phyloP scores from a whole-genome alignment of 1,140 invertebrate genomes.

The Listronotus bonariensis region DNA sequence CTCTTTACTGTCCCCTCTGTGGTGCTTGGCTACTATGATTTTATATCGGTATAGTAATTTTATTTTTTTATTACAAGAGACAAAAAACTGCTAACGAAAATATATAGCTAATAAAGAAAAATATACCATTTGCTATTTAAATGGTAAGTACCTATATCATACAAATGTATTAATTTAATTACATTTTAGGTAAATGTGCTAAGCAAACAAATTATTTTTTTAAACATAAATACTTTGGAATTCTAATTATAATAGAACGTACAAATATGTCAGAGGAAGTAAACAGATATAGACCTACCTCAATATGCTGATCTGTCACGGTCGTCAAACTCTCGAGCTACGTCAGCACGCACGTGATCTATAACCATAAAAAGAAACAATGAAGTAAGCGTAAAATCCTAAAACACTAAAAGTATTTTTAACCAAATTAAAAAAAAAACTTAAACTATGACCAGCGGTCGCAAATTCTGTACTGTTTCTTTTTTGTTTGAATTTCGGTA shows the following conservation, averaged over 20 bases:
- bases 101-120: too few relatives aligned
- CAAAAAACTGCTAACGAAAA: too few relatives aligned
- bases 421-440: slow-evolving; percentile 7
- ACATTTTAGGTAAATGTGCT: too few relatives aligned
- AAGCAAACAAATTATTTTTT: too few relatives aligned
- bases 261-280: not conserved
- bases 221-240: too few relatives aligned
- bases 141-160: too few relatives aligned
- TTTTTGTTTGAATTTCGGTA: slow-evolving; percentile 31
- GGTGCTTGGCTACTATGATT: too few relatives aligned
- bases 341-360: slow-evolving; percentile 20
- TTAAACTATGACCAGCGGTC: slow-evolving; percentile 11
- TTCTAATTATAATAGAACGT: not conserved
- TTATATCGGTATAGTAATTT: too few relatives aligned
- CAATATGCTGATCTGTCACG: slow-evolving; percentile 6
- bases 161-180: too few relatives aligned
- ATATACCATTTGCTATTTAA: too few relatives aligned
- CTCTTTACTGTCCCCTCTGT: too few relatives aligned
- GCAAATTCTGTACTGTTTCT: slow-evolving; percentile 33
- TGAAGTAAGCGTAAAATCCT: not conserved
- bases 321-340: slow-evolving; percentile 9
- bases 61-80: too few relatives aligned
- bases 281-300: slow-evolving; percentile 14
- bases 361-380: not conserved
- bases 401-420: slow-evolving; percentile 1